Conservation (phyloP, 2,113 vertebrate genomes). For the Empidonax alnorum region DNA sequence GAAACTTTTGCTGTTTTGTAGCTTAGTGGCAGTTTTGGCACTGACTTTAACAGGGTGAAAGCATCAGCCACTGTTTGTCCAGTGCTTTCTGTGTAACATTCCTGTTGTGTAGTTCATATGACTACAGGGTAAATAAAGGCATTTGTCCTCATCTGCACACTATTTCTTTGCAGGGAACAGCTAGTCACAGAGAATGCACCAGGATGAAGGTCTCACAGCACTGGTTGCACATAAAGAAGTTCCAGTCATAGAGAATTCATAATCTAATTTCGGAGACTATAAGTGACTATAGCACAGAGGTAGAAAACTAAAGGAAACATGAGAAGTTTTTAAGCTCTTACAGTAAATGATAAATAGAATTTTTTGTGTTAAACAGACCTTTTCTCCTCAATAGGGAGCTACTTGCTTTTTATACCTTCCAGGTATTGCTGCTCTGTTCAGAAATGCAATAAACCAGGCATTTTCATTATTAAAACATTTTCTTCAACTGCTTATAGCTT, state of each 20-base stretch:
- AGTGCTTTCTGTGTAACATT: background rate
- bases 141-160: background rate
- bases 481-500: background rate
- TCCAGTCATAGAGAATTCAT: background rate
- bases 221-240: background rate
- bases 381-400: background rate
- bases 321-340: background rate
- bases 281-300: background rate
- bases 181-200: background rate
- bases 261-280: background rate
- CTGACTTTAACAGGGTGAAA: background rate
- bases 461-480: constrained; percentile 36
- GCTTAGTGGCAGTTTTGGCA: background rate
- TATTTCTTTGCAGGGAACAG: background rate
- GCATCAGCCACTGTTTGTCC: background rate
- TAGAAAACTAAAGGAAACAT: background rate
- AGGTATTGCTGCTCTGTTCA: background rate
- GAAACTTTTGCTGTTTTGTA: background rate
- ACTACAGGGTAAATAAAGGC: background rate
- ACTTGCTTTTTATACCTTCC: background rate
- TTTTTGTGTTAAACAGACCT: background rate
- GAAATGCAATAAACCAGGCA: background rate
- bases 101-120: background rate
- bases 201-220: background rate
- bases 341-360: background rate